Percentiles rank a stretch among this genome's conserved stretches.
Conservation (phyloP, 1,140 invertebrate species). For the Orius laevigatus region DNA sequence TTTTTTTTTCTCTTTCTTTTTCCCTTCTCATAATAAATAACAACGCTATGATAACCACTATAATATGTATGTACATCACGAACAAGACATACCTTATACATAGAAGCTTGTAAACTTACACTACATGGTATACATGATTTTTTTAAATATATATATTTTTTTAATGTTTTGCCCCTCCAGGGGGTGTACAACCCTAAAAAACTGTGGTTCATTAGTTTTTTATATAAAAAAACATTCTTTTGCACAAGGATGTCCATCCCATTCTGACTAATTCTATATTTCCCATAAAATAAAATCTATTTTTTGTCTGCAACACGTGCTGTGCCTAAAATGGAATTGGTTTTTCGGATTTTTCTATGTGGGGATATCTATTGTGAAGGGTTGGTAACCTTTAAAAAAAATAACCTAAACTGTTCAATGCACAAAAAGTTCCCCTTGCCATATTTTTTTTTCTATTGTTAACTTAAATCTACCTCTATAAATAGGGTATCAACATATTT, state of each 20-base stretch:
- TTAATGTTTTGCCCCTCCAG: neutral
- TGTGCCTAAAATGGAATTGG: too few relatives aligned
- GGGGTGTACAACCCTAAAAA: constrained; percentile 2
- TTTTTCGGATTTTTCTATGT: too few relatives aligned
- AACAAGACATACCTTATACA: constrained; percentile 18
- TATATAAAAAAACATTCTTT: constrained; percentile 7
- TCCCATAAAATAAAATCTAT: neutral
- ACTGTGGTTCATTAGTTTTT: constrained; percentile 1
- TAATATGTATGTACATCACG: constrained; percentile 18
- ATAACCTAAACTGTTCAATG: too few relatives aligned
- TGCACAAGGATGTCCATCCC: neutral
- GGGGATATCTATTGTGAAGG: too few relatives aligned
- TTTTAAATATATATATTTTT: neutral
- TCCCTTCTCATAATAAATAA: constrained; percentile 12
- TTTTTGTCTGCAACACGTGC: too few relatives aligned
- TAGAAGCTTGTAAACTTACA: constrained; percentile 15
- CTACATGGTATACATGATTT: constrained; percentile 15
- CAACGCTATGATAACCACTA: constrained; percentile 16
- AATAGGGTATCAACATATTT: too few relatives aligned
- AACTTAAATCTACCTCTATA: too few relatives aligned
- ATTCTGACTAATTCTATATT: too few relatives aligned
- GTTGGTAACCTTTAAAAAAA: too few relatives aligned
- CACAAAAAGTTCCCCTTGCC: too few relatives aligned
- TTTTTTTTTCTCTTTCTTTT: neutral
- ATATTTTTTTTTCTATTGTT: too few relatives aligned